Evolutionary conservation across 2,113 vertebrate species (phyloP), one percentile per base, ranked within the genome.

Genomic region (Myodes glareolus): DNA sequence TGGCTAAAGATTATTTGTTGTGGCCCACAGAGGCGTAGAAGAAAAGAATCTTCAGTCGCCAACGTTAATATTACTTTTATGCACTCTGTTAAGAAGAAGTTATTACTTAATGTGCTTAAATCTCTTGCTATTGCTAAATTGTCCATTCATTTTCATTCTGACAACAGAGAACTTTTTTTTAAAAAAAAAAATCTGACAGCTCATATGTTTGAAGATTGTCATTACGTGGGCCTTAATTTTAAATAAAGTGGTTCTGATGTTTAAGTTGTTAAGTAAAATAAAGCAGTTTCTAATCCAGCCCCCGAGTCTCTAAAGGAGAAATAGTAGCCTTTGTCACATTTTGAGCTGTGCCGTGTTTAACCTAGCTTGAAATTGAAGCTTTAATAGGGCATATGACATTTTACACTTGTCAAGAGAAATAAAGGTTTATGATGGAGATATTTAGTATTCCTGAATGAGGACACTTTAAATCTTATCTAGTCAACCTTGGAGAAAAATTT

Each of bases 391-490:
- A 2, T 89, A 25, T 97, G 97, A 95, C 97, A 97, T 98, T 98
- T 97, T 97, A 92, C 27, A 92, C 91, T 92, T 97, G 92, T 97
- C 96, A 87, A 42, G 91, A 96, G 95, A 92, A 96, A 96, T 97
- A 89, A 91, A 97, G 77, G 39, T 96, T 96, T 97, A 97, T 92
- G 88, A 90, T 65, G 86, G 82, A 70, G 63, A 92, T 97, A 97
- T 94, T 96, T 96, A 90, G 82, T 89, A 87, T 94, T 91, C 67
- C 81, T 94, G 45, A 84, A 29, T 61, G n/a, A 73, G 72, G n/a
- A 58, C 42, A 58, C 88, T 92, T 94, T 89, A 55, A 91, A 91
- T 96, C 47, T 72, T 86, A 78, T 52, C 50, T 14, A 73, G 36
- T 91, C 84, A 97, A 91, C 73, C 45, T 73, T 94, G 78, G 27